Evolutionary conservation across 2,797 vertebrate species (phyloP).

Genomic region (Pyrrhura leucotis): DNA sequence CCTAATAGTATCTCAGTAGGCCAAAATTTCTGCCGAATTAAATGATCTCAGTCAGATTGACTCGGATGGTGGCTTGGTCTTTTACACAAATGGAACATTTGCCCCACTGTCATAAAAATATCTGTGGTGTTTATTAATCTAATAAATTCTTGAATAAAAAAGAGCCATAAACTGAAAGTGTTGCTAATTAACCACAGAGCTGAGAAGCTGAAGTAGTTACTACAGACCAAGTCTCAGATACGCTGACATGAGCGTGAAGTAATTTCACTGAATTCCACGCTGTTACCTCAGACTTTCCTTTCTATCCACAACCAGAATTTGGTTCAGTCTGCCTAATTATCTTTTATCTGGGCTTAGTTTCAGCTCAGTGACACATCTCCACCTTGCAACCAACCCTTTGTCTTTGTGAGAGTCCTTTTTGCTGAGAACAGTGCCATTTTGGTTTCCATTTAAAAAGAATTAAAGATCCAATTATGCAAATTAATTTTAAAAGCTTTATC

Average conservation of each 20-base stretch:
- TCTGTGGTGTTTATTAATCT: constrained; percentile 31
- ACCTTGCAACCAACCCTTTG: neutral
- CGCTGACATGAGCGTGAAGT: neutral
- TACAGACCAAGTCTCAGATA: neutral
- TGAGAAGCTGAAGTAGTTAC: constrained; percentile 2
- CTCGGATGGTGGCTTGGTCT: neutral
- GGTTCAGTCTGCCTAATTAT: neutral
- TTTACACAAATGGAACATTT: neutral
- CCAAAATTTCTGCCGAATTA: neutral
- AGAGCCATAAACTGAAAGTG: neutral
- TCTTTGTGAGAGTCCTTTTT: neutral
- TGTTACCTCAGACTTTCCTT: neutral
- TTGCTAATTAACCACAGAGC: constrained; percentile 13
- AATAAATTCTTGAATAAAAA: neutral
- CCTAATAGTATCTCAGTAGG: neutral
- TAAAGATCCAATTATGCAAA: constrained; percentile 54
- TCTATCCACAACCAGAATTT: neutral
- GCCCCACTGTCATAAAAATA: neutral
- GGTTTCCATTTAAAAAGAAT: constrained; percentile 43
- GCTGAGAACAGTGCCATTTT: constrained; percentile 31
- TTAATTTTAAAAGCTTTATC: constrained; percentile 44
- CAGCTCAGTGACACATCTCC: neutral
- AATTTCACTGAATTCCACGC: neutral
- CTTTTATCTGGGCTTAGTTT: constrained; percentile 18
- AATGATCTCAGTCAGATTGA: neutral